Percentiles rank a stretch among this genome's conserved stretches.
Conservation (phyloP, 2,888 invertebrate species). For the Cataglyphis albicans region DNA sequence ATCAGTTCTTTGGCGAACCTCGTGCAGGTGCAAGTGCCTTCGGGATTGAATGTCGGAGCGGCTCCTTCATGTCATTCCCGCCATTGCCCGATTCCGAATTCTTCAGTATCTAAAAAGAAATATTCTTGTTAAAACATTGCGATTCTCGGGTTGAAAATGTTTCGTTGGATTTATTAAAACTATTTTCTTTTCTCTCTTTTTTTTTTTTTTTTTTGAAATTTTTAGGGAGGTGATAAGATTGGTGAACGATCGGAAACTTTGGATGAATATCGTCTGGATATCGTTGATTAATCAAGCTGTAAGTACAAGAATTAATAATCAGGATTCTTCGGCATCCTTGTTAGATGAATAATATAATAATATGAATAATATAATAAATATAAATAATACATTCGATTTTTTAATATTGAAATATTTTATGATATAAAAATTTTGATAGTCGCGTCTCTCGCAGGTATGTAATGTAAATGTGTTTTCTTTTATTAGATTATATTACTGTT, state of each 20-base stretch:
- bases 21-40: conserved; percentile 72
- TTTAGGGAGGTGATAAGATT: not conserved
- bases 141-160: not conserved
- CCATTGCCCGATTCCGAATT: not conserved
- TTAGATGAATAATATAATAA: not conserved
- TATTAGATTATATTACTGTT: not conserved
- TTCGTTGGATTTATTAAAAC: not conserved
- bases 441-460: too few relatives aligned
- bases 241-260: not conserved
- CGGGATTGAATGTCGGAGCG: conserved; percentile 44
- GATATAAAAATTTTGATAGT: not conserved
- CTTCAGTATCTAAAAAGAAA: not conserved
- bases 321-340: not conserved
- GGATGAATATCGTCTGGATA: not conserved
- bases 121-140: not conserved
- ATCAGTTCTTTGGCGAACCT: conserved; percentile 82
- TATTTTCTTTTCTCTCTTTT: not conserved
- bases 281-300: not conserved
- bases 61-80: not conserved
- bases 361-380: too few relatives aligned
- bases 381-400: not conserved
- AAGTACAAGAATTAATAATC: conserved; percentile 5
- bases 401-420: not conserved
- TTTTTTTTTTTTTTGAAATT: not conserved
- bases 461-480: not conserved